Conservation (phyloP, 2,888 invertebrate genomes). For the Phalera bucephala region DNA sequence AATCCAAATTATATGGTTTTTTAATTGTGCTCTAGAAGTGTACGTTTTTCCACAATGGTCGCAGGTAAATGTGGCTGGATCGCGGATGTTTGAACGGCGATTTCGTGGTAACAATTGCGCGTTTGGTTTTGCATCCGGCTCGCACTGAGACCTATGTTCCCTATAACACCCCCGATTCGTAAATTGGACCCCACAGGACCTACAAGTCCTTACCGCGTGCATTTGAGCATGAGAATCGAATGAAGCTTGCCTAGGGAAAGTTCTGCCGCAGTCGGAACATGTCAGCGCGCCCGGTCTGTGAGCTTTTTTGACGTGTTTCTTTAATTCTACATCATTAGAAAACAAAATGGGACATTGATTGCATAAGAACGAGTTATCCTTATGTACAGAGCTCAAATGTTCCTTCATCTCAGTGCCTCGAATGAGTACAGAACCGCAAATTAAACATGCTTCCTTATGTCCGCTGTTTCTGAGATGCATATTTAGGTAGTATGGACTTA, state of each 20-base stretch:
- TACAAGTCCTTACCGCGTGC: conserved; percentile 67
- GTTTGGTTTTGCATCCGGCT: conserved; percentile 65
- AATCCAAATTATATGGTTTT: conserved; percentile 76
- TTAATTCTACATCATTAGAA: conserved; percentile 37
- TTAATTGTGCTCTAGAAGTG: conserved; percentile 60
- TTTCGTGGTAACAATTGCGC: conserved; percentile 45
- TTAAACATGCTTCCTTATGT: conserved; percentile 60
- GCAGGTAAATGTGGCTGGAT: conserved; percentile 65
- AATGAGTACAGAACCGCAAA: conserved; percentile 50
- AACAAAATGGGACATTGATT: conserved; percentile 56
- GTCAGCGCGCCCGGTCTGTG: conserved; percentile 52
- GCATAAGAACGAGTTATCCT: conserved; percentile 43
- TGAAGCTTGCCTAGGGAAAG: conserved; percentile 51
- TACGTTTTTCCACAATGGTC: conserved; percentile 68
- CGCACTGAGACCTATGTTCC: conserved; percentile 62
- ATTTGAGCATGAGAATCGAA: conserved; percentile 64
- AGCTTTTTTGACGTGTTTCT: conserved; percentile 45
- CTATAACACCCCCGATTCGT: conserved; percentile 67
- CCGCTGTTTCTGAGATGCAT: conserved; percentile 67
- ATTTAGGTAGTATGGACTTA: conserved; percentile 57
- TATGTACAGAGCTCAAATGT: conserved; percentile 50
- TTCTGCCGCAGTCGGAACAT: conserved; percentile 62
- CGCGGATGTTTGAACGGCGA: conserved; percentile 61
- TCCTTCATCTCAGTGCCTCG: conserved; percentile 55
- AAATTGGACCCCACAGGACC: conserved; percentile 62